Evolutionary conservation across 1,140 invertebrate genomes (phyloP).

Genomic region (Bicyclus anynana): DNA sequence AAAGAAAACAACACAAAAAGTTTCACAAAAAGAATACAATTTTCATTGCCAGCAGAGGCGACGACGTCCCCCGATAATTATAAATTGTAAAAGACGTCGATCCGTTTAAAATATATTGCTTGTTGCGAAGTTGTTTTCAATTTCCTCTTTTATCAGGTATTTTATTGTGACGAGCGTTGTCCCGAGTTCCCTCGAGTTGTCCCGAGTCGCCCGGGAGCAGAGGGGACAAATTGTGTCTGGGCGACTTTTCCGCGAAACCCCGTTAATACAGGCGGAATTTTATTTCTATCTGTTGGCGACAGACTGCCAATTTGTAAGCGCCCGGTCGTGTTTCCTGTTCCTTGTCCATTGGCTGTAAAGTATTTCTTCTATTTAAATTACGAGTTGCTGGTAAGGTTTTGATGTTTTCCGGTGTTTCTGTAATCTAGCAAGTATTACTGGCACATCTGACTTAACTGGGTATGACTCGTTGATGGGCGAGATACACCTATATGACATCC

Average conservation of each 20-base stretch:
- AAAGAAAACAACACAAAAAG: no score
- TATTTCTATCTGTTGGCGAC: conserved; percentile 29
- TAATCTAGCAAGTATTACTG: no score
- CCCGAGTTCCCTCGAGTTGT: no score
- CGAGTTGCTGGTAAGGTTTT: not conserved
- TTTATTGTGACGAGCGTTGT: conserved; percentile 14
- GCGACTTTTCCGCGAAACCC: conserved; percentile 11
- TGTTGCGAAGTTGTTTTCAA: conserved; percentile 7
- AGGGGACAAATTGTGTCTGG: conserved; percentile 19
- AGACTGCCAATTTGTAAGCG: conserved; percentile 38
- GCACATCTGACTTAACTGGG: no score
- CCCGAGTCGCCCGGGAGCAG: no score
- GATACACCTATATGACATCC: no score
- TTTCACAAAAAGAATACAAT: no score
- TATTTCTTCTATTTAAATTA: conserved; percentile 3
- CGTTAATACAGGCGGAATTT: conserved; percentile 30
- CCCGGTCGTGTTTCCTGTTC: conserved; percentile 32
- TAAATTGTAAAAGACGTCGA: not conserved
- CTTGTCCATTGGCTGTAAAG: conserved; percentile 19
- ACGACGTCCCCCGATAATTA: not conserved
- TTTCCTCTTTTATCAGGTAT: conserved; percentile 7
- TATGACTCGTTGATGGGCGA: no score
- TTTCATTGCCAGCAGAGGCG: no score
- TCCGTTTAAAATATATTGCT: not conserved
- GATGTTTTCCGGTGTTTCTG: no score